Conservation (phyloP, 2,113 vertebrate genomes). For the Desmodus rotundus region DNA sequence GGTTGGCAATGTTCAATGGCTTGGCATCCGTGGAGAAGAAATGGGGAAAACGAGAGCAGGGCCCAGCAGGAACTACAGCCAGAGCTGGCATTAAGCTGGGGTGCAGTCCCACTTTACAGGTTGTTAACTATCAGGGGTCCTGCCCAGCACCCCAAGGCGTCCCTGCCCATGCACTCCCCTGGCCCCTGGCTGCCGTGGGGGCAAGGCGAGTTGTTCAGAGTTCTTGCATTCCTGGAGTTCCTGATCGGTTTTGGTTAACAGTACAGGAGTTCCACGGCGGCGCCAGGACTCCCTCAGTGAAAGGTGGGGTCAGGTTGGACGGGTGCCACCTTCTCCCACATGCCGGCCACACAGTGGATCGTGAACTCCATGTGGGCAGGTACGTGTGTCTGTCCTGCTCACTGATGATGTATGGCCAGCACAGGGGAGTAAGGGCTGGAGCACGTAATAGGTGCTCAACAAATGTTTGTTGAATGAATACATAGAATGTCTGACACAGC, state of each 20-base stretch:
- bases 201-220: not conserved
- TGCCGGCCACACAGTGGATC: not conserved
- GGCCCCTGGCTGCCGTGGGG: not conserved
- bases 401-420: not conserved
- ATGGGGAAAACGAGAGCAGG: not conserved
- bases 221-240: not conserved
- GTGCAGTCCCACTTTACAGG: not conserved
- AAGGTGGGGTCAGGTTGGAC: too few species aligned
- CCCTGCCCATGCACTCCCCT: not conserved
- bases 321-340: too few species aligned
- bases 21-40: too few species aligned
- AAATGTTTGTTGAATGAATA: not conserved
- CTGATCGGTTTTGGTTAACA: not conserved
- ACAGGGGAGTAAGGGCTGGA: not conserved
- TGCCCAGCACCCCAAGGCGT: not conserved
- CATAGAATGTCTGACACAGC: not conserved
- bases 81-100: not conserved
- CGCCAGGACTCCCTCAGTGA: not conserved
- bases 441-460: not conserved
- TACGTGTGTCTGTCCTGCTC: not conserved
- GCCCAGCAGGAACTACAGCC: not conserved
- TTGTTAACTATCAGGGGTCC: not conserved
- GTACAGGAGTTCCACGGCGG: not conserved
- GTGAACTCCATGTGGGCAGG: not conserved
- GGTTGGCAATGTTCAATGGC: not conserved